Evolutionary conservation across 2,113 vertebrate genomes (phyloP).

Genomic region (Propithecus coquereli): DNA sequence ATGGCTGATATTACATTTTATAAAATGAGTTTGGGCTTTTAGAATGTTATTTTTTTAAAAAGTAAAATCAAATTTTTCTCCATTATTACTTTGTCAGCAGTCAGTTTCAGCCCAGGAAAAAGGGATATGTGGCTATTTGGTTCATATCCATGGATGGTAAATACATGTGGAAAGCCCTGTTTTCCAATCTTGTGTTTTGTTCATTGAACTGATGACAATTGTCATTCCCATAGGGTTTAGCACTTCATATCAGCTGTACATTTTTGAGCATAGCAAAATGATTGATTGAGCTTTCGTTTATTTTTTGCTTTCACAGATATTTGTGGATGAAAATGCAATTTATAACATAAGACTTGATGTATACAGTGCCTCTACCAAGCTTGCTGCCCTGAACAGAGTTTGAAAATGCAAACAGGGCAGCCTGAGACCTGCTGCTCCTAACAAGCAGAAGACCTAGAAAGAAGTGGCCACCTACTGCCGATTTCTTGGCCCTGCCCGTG

Average conservation of each 20-base stretch:
- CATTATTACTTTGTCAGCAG: not conserved
- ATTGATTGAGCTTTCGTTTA: not conserved
- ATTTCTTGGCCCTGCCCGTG: not conserved
- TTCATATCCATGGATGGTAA: not conserved
- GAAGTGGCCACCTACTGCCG: not conserved
- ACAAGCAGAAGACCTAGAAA: not conserved
- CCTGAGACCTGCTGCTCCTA: not conserved
- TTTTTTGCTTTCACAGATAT: not conserved
- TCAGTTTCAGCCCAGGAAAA: not conserved
- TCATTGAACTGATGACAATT: not conserved
- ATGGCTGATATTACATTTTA: not conserved
- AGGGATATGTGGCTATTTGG: not conserved
- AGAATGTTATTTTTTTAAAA: not conserved
- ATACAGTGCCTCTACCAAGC: fast-evolving
- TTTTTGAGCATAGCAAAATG: not conserved
- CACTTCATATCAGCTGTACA: not conserved
- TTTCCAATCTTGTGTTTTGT: not conserved
- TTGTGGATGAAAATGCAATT: not conserved
- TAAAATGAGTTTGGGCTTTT: not conserved
- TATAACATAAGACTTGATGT: not conserved
- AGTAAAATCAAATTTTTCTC: not conserved
- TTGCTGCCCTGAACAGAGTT: not conserved
- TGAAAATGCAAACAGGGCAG: not conserved
- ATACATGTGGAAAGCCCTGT: not conserved
- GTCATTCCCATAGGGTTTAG: not conserved